Conservation (phyloP, 1,140 invertebrate genomes). For the Apis cerana region DNA sequence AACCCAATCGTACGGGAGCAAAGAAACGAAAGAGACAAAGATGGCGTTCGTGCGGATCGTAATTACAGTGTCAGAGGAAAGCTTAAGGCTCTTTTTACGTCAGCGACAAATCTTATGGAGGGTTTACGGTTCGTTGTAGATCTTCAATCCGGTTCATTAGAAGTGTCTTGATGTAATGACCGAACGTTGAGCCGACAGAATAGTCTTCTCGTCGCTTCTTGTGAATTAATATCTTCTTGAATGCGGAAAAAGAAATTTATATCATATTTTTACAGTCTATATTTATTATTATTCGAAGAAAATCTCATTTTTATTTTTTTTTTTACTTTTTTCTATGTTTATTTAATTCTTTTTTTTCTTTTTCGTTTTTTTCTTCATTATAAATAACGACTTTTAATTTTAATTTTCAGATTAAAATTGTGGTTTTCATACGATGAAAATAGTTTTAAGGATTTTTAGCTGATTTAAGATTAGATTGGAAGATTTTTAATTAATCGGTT, state of each 20-base stretch:
- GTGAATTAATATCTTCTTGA: slow-evolving; percentile 19
- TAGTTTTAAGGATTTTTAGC: background rate
- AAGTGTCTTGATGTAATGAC: slow-evolving; percentile 13
- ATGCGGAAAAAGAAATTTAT: background rate
- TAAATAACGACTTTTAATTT: no score
- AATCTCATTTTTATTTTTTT: background rate
- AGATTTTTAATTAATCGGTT: background rate
- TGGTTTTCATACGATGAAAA: no score
- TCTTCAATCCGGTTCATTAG: slow-evolving; percentile 45
- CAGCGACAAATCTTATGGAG: slow-evolving; percentile 10
- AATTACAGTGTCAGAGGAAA: slow-evolving; percentile 23
- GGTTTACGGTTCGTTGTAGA: slow-evolving; percentile 34
- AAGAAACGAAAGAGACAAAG: background rate
- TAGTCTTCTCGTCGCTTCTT: background rate
- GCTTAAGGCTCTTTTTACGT: slow-evolving; percentile 15
- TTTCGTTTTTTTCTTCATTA: background rate
- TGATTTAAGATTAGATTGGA: background rate
- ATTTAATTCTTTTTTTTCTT: background rate
- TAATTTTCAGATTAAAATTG: background rate
- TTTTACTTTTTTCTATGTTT: background rate
- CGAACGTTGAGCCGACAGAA: background rate
- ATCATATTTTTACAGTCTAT: background rate
- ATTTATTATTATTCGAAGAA: background rate
- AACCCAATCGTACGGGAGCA: background rate
- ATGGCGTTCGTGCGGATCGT: background rate